These are phyloP conservation scores for Anguilla marmorata DNA, from an alignment of 2,797 vertebrate genomes.

Conservation along the genomic window DNA sequence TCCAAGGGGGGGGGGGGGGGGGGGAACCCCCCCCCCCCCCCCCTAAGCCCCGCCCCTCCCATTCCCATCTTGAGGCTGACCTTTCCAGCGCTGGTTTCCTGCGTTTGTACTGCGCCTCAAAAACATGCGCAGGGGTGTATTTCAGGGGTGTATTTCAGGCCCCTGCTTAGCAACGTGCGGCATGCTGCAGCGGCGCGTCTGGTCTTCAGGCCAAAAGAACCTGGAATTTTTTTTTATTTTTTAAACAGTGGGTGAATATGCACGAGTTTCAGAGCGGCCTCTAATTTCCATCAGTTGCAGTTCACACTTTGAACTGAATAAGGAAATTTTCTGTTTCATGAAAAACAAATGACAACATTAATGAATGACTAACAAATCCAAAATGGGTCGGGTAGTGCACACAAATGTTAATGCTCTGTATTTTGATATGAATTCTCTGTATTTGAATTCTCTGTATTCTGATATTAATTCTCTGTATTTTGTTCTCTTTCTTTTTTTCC, in stretches of 20 bases:
- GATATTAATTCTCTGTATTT: neutral
- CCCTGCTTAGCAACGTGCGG: neutral
- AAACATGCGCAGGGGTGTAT: neutral
- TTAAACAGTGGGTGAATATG: neutral
- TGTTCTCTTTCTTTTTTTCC: neutral
- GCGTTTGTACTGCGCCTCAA: neutral
- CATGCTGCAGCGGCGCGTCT: neutral
- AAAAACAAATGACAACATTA: neutral
- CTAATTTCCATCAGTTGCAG: too few species aligned
- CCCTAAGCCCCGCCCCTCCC: neutral
- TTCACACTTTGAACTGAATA: neutral
- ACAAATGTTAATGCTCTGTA: neutral
- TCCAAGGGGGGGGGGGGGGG: constrained; percentile 47
- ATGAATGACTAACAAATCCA: neutral
- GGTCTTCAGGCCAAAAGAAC: neutral
- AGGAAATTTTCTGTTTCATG: neutral
- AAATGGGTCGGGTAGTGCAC: neutral
- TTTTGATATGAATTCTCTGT: too few species aligned
- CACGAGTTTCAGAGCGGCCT: neutral
- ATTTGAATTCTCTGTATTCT: neutral
- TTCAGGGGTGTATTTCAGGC: neutral
- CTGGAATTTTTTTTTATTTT: neutral
- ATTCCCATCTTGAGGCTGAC: constrained; percentile 26
- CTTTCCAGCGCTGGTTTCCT: constrained; percentile 8
- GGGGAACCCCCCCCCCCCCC: constrained; percentile 32